Conservation (phyloP, 2,888 invertebrate species). For the Ctenicera cuprea region DNA sequence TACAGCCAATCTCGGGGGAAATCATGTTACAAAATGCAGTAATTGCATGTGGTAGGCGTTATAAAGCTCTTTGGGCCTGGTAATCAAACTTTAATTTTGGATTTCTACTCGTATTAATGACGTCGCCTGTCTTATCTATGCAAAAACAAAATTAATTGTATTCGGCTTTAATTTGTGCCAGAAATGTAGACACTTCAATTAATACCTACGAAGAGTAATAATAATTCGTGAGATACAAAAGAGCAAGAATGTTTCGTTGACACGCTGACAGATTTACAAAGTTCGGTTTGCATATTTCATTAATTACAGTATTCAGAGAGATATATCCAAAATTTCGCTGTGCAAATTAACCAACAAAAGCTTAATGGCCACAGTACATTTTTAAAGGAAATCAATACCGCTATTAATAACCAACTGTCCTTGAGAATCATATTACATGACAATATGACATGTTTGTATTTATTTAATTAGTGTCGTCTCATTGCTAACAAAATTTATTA, state of each 20-base stretch:
- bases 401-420: too few relatives aligned
- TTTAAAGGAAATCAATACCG: too few relatives aligned
- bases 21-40: conserved; percentile 55
- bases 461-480: too few relatives aligned
- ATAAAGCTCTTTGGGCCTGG: conserved; percentile 48
- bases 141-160: conserved; percentile 22
- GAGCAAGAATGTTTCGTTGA: conserved; percentile 6
- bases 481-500: too few relatives aligned
- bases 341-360: too few relatives aligned
- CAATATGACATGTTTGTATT: too few relatives aligned
- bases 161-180: conserved; percentile 1
- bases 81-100: conserved; percentile 49
- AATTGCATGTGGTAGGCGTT: conserved; percentile 53
- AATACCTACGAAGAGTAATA: neutral
- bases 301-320: too few relatives aligned
- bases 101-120: conserved; percentile 40
- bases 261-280: neutral
- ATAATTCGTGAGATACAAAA: conserved; percentile 14
- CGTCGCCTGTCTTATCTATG: conserved; percentile 18
- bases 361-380: too few relatives aligned
- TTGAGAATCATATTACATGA: too few relatives aligned
- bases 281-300: too few relatives aligned
- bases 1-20: conserved; percentile 53
- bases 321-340: too few relatives aligned
- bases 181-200: neutral